Evolutionary conservation across 2,113 vertebrate species (phyloP).

Genomic region (Sinocyclocheilus grahami): DNA sequence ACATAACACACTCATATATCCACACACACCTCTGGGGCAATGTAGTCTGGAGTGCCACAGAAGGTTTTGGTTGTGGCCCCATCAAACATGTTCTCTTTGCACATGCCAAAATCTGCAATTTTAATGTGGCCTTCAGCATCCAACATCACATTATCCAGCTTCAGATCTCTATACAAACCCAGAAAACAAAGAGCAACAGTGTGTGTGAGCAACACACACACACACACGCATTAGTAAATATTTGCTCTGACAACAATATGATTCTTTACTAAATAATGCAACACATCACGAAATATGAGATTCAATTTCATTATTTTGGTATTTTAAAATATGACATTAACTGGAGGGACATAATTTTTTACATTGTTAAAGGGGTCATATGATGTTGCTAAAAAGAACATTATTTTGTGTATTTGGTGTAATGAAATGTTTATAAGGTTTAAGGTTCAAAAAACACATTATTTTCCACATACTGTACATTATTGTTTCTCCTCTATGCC

Average conservation of each 20-base stretch:
- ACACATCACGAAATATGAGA: neutral
- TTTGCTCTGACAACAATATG: neutral
- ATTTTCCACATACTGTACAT: no score
- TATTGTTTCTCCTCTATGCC: no score
- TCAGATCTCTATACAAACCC: conserved; percentile 71
- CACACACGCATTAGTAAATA: neutral
- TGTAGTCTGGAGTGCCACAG: conserved; percentile 80
- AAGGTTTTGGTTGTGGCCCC: conserved; percentile 76
- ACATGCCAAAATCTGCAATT: conserved; percentile 79
- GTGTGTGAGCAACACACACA: no score
- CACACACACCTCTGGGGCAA: conserved; percentile 73
- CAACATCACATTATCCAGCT: conserved; percentile 80
- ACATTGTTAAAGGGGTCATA: no score
- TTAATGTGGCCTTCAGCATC: conserved; percentile 79
- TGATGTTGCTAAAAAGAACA: no score
- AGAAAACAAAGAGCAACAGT: conserved; percentile 5
- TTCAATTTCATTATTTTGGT: neutral
- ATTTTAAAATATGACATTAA: neutral
- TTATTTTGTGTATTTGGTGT: no score
- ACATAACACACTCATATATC: conserved; percentile 12
- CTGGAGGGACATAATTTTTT: neutral
- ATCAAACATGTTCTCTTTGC: conserved; percentile 79
- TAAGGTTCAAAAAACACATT: no score
- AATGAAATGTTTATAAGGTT: no score
- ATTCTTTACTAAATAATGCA: neutral